Evolutionary conservation across 2,797 vertebrate genomes (phyloP).

Genomic region (Pelobates cultripes): DNA sequence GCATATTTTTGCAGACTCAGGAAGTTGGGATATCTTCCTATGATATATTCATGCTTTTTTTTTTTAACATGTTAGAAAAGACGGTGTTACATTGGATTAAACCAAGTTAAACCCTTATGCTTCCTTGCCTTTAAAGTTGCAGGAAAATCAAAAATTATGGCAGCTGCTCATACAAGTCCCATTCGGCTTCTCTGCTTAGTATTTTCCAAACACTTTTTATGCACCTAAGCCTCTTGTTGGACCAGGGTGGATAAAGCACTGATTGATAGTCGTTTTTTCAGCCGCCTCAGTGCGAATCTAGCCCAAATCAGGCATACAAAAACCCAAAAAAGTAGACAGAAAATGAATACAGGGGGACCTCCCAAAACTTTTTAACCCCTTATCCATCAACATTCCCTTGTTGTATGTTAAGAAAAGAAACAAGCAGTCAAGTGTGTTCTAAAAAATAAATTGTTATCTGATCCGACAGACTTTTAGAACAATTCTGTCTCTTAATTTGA

Average conservation of each 20-base stretch:
- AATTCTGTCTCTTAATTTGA: no score
- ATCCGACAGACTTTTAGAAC: not conserved
- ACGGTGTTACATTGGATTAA: not conserved
- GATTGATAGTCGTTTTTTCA: conserved; percentile 32
- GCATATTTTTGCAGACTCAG: no score
- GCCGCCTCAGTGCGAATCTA: no score
- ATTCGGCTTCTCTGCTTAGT: conserved; percentile 4
- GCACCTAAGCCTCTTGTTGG: conserved; percentile 26
- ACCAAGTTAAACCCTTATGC: not conserved
- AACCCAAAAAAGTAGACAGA: conserved; percentile 4
- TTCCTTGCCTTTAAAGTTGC: not conserved
- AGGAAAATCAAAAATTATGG: not conserved
- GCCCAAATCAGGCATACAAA: conserved; percentile 36
- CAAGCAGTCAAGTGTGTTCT: conserved; percentile 11
- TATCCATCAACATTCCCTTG: conserved; percentile 43
- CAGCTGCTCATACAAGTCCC: conserved; percentile 37
- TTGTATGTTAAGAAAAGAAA: conserved; percentile 10
- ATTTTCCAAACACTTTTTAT: conserved; percentile 28
- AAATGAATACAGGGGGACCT: conserved; percentile 22
- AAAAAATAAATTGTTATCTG: not conserved
- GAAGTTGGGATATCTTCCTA: no score
- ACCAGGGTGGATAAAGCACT: conserved; percentile 29
- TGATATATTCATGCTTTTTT: no score
- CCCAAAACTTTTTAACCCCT: no score
- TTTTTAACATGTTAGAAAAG: no score